Evolutionary conservation across 1,140 invertebrate genomes (phyloP).

Genomic region (Octopus bimaculoides): DNA sequence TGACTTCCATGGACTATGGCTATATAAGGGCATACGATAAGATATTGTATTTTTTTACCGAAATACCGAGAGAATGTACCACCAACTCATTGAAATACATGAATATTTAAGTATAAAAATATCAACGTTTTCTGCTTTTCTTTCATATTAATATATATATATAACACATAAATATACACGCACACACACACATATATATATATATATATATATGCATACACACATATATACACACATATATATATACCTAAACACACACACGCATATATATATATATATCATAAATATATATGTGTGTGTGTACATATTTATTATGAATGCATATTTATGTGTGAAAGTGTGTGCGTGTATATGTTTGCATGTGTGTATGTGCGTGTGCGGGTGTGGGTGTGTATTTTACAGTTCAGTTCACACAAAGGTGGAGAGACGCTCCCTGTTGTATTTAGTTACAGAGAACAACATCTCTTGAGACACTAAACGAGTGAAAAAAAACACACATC

Average conservation of each 20-base stretch:
- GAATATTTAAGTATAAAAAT: background rate
- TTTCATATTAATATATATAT: background rate
- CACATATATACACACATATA: background rate
- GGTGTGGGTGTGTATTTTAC: accelerated
- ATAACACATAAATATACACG: background rate
- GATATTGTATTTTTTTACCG: too few relatives aligned
- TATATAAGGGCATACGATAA: too few relatives aligned
- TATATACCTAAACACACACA: background rate
- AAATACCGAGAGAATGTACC: too few relatives aligned
- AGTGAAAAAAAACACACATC: too few relatives aligned
- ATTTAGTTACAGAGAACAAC: too few relatives aligned
- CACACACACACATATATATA: background rate
- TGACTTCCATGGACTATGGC: too few relatives aligned
- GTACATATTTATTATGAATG: background rate
- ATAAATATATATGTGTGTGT: background rate
- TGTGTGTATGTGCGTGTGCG: background rate
- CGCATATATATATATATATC: background rate
- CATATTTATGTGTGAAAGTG: background rate
- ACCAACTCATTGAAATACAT: too few relatives aligned
- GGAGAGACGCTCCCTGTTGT: accelerated
- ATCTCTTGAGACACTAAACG: too few relatives aligned
- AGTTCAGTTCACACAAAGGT: too few relatives aligned
- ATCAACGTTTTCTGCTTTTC: too few relatives aligned
- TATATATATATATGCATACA: background rate
- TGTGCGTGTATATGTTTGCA: background rate